These are phyloP conservation scores for Lithobates pipiens DNA, from an alignment of 2,797 vertebrate genomes.

Conservation along the genomic window DNA sequence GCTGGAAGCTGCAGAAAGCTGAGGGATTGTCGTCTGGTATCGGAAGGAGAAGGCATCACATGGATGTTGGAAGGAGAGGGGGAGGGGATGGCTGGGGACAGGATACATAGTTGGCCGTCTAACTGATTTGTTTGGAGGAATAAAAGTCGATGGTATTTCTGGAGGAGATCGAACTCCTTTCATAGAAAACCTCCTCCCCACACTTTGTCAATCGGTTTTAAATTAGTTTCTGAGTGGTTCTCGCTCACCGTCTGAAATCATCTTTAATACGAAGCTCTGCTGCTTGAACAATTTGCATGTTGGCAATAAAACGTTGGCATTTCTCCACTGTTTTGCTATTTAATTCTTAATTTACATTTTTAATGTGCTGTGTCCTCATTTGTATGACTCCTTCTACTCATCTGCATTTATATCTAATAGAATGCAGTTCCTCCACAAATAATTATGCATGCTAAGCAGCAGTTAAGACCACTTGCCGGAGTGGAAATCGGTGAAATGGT, in stretches of 20 bases:
- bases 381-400: constrained; percentile 67
- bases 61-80: too few relatives aligned
- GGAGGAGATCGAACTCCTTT: not conserved
- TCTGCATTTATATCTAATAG: constrained; percentile 69
- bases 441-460: constrained; percentile 66
- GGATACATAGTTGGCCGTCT: too few relatives aligned
- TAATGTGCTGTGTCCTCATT: constrained; percentile 73
- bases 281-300: constrained; percentile 69
- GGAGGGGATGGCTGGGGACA: too few relatives aligned
- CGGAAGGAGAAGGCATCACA: too few relatives aligned
- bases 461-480: constrained; percentile 38
- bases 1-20: too few relatives aligned
- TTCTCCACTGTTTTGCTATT: constrained; percentile 75
- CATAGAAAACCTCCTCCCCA: not conserved
- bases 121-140: too few relatives aligned
- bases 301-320: constrained; percentile 56
- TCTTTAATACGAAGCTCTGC: constrained; percentile 67
- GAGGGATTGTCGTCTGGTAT: too few relatives aligned
- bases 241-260: constrained; percentile 61
- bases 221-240: not conserved
- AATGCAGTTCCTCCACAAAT: constrained; percentile 61
- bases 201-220: constrained; percentile 3
- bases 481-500: not conserved
- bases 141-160: not conserved
- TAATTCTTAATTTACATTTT: constrained; percentile 78